Percentiles rank a stretch among this genome's conserved stretches.
Evolutionary conservation across 2,888 invertebrate genomes (phyloP).

Genomic region (Muscina levida): DNA sequence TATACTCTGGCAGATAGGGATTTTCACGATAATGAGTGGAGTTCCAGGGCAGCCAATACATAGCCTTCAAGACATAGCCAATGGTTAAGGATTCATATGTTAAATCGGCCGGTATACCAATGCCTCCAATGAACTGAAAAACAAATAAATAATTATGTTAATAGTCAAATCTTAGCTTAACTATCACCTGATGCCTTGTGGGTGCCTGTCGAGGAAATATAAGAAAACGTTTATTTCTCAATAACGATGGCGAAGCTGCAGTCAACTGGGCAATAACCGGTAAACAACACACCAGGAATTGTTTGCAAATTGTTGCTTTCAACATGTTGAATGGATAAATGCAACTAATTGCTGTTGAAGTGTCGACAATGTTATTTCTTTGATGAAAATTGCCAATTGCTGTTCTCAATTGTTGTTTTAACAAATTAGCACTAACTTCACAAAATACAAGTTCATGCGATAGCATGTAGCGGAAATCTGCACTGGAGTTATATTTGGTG

Average conservation of each 20-base stretch:
- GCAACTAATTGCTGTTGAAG: constrained; percentile 9
- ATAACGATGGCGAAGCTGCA: constrained; percentile 14
- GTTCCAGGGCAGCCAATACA: constrained; percentile 74
- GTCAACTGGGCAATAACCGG: constrained; percentile 3
- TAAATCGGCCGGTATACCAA: constrained; percentile 76
- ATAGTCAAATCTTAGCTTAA: too few species aligned
- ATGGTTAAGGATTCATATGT: constrained; percentile 73
- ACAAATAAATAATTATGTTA: background rate
- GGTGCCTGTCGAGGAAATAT: constrained; percentile 75
- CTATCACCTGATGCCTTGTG: constrained; percentile 75
- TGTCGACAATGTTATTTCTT: background rate
- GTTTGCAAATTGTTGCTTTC: background rate
- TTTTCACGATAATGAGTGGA: constrained; percentile 73
- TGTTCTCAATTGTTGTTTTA: background rate
- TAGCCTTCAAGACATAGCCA: constrained; percentile 74
- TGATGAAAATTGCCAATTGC: background rate
- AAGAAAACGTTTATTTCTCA: constrained; percentile 71
- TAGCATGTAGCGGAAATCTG: too few species aligned
- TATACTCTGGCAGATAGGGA: constrained; percentile 74
- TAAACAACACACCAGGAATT: constrained; percentile 37
- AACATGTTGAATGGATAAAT: constrained; percentile 23
- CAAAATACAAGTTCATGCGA: background rate
- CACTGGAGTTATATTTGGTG: too few species aligned
- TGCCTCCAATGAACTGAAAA: constrained; percentile 74
- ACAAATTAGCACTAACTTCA: background rate